Evolutionary conservation across 2,888 invertebrate genomes (phyloP), one percentile per base, ranked within the genome.

Genomic region (Micoletzkya japonica): DNA sequence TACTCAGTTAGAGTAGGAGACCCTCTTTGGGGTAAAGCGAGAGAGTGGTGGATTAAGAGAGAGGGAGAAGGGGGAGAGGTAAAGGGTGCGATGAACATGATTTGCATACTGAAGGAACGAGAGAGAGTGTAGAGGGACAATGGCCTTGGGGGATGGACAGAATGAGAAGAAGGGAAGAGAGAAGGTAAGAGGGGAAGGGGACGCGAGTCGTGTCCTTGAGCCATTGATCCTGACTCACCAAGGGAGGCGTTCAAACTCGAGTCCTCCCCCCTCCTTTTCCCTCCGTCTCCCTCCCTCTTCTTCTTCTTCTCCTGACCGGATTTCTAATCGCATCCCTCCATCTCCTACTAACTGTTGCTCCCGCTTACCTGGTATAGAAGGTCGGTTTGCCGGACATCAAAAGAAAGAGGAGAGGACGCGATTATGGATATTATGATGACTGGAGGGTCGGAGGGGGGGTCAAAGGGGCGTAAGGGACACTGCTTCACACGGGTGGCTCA

Each of bases 171-270:
- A 37, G 54, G 36, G 39, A 50, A 34, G 63, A 6, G 24, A 50
- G 52, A 37, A 34, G 49, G 36, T 50, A 34, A 63, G n/a, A 44
- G 49, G n/a, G 63, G 50, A 24, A 34, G 37, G 63, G 32, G 50
- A 37, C 49, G 49, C 63, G 63, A 52, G 36, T 50, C 49, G 39
- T 28, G 49, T 44, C 49, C 49, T 44, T 44, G 49, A 44, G 49
- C 14, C 49, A 44, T 44, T n/a, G 49, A 44, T 44, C 49, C n/a
- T 14, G 49, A 44, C 49, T 17, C n/a, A n/a, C 17, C 28, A 39
- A 36, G 20, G 61, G 26, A 52, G 54, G 44, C 52, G 56, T 66
- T 52, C 66, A 66, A 66, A 66, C 54, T 66, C 50, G 63, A 63
- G 63, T n/a, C 24, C 28, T n/a, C 4, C 49, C 28, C 60, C 4